Percentiles rank a stretch among this genome's conserved stretches.
phyloP scores from a whole-genome alignment of 2,888 invertebrate species.

The Aphidius colemani region DNA sequence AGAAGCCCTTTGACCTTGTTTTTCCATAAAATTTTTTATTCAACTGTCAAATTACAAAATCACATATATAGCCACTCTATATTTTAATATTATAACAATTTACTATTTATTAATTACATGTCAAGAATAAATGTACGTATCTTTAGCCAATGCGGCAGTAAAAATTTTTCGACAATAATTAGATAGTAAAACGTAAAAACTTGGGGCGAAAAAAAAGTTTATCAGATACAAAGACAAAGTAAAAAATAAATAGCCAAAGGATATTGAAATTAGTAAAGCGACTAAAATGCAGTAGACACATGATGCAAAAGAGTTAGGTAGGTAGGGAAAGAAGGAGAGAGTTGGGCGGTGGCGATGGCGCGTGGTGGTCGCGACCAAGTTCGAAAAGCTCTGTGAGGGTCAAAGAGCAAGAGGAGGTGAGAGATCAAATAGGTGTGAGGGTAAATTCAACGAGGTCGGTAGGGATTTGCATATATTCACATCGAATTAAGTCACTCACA shows the following conservation, averaged over 20 bases:
- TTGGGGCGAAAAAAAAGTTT: too few relatives aligned
- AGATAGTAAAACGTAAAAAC: too few relatives aligned
- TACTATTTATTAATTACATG: too few relatives aligned
- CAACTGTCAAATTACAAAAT: too few relatives aligned
- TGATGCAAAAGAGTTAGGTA: not conserved
- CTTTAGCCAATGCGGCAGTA: too few relatives aligned
- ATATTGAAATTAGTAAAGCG: conserved; percentile 53
- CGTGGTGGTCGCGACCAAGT: conserved; percentile 1
- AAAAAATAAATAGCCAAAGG: conserved; percentile 12
- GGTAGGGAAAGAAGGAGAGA: conserved; percentile 14
- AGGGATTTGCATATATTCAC: conserved; percentile 51
- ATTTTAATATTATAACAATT: too few relatives aligned
- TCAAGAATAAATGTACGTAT: too few relatives aligned
- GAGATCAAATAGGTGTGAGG: conserved; percentile 17
- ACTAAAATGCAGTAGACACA: conserved; percentile 11
- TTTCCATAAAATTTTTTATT: too few relatives aligned
- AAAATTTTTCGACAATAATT: too few relatives aligned
- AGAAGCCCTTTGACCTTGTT: conserved; percentile 29
- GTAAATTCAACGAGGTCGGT: conserved; percentile 26
- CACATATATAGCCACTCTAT: too few relatives aligned
- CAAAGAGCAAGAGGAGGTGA: not conserved
- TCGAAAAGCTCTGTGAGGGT: not conserved
- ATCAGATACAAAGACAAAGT: too few relatives aligned
- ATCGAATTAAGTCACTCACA: conserved; percentile 56
- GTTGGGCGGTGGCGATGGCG: conserved; percentile 15